Percentiles rank a stretch among this genome's conserved stretches.
Evolutionary conservation across 2,797 vertebrate genomes (phyloP).

Genomic region (Otus scops): DNA sequence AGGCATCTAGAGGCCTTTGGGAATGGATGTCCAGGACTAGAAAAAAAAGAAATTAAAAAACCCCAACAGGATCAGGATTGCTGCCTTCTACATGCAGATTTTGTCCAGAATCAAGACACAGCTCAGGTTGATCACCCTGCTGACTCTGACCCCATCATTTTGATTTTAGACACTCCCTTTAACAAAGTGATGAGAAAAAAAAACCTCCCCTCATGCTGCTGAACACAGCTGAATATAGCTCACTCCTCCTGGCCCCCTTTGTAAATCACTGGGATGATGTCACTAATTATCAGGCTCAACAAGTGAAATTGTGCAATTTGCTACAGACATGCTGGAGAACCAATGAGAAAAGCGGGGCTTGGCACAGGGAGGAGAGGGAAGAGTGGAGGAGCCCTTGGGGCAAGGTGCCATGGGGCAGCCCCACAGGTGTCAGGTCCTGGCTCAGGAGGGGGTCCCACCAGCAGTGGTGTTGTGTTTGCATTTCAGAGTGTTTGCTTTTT

Average conservation of each 20-base stretch:
- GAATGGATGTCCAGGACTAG: constrained; percentile 1
- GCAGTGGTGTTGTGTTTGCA: neutral
- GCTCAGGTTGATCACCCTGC: neutral
- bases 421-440: neutral
- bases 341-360: fast-evolving
- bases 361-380: neutral
- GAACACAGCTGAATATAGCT: neutral
- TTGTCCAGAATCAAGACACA: neutral
- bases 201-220: neutral
- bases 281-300: constrained; percentile 80
- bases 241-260: constrained; percentile 30
- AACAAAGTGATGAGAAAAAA: neutral
- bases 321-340: constrained; percentile 67
- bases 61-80: neutral
- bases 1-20: neutral
- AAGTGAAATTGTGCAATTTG: constrained; percentile 76
- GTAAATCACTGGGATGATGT: constrained; percentile 79
- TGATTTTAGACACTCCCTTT: neutral
- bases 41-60: neutral
- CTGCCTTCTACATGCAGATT: neutral
- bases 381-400: neutral
- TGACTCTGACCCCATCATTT: neutral
- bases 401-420: neutral
- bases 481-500: neutral
- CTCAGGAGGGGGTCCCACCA: neutral